Evolutionary conservation across 1,140 invertebrate genomes (phyloP), one percentile per base, ranked within the genome.

Genomic region (Tetragnatha versicolor): DNA sequence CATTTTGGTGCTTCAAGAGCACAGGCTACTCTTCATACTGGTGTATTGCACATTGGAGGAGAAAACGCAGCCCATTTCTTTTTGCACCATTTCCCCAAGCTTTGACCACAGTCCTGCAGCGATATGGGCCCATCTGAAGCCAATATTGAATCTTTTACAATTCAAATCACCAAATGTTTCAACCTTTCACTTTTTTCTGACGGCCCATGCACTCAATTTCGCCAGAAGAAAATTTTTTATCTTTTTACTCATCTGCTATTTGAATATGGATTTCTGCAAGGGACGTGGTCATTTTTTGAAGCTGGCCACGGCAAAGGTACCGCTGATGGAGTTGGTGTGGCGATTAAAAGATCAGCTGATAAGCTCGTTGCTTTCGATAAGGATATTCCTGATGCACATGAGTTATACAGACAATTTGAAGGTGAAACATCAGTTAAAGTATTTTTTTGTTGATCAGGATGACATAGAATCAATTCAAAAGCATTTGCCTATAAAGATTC

Each of bases 251-350:
- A 53, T 7, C 7, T 7, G 14, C 51, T 53, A 7, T 53, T 53
- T 20, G 7, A 53, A 25, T 53, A 53, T 20, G 51, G 20, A 7
- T 53, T 14, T 53, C 6, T 14, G 14, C 22, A 20, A n/a, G 51
- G 51, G 6, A 53, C 51, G 22, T 53, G 51, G 51, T 53, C 51
- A 7, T 53, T 53, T 53, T 53, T 53, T 53, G 51, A 53, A 25
- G 7, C 22, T n/a, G 51, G 51, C 7, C 51, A 53, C 22, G 51
- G 51, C 6, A 53, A 53, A 25, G 51, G 51, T 7, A 17, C 39
- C 7, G 14, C 51, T 7, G 51, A 53, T 53, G 51, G 51, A 53
- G 22, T 53, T 20, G 51, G 51, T n/a, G 39, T 7, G 17, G 20
- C 51, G 6, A 7, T 53, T 7, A 53, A 53, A 20, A 7, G 51